These are phyloP conservation scores for Sesia bembeciformis DNA, from an alignment of 2,888 invertebrate genomes.

Conservation along the genomic window DNA sequence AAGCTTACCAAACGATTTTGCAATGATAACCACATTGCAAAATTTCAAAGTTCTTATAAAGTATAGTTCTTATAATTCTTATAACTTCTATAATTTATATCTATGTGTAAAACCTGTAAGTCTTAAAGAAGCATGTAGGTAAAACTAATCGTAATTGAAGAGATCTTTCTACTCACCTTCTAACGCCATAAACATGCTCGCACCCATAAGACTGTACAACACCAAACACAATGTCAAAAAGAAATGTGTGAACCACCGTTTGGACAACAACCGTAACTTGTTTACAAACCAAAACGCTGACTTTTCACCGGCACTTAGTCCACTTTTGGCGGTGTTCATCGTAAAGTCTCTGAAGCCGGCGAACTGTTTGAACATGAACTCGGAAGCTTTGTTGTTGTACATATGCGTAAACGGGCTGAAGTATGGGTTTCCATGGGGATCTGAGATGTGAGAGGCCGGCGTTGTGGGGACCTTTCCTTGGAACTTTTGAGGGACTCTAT, in stretches of 20 bases:
- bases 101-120: no score
- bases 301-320: slow-evolving; percentile 88
- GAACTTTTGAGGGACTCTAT: slow-evolving; percentile 32
- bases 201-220: slow-evolving; percentile 87
- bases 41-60: no score
- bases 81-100: no score
- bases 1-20: no score
- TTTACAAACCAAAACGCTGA: slow-evolving; percentile 86
- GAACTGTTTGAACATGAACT: slow-evolving; percentile 87
- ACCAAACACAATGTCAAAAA: slow-evolving; percentile 86
- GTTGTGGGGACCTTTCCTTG: slow-evolving; percentile 41
- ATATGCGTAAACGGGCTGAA: slow-evolving; percentile 58
- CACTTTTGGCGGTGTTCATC: slow-evolving; percentile 80
- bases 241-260: slow-evolving; percentile 91
- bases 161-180: slow-evolving; percentile 77
- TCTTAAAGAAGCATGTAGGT: no score
- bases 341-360: slow-evolving; percentile 86
- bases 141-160: not conserved
- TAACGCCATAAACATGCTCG: slow-evolving; percentile 83
- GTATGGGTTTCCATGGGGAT: slow-evolving; percentile 46
- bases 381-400: slow-evolving; percentile 80
- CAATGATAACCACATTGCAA: no score
- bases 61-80: no score
- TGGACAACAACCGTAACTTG: slow-evolving; percentile 83
- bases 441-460: slow-evolving; percentile 45